A percentile compares a stretch with the other conserved stretches of the same genome.
These are phyloP conservation scores for Callipepla squamata DNA, from an alignment of 2,113 vertebrate genomes.

Conservation along the genomic window DNA sequence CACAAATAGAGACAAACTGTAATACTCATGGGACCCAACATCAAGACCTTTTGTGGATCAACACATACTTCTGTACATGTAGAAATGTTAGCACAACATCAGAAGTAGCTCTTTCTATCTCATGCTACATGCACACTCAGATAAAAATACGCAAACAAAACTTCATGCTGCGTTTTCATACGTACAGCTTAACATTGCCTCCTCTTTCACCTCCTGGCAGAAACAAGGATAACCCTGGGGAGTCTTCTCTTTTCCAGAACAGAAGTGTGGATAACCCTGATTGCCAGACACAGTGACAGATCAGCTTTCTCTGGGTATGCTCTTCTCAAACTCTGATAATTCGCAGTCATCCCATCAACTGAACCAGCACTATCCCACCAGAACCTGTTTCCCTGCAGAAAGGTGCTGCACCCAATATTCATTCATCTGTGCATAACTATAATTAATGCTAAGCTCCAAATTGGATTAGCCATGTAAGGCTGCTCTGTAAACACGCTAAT, in stretches of 20 bases:
- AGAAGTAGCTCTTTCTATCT: not conserved
- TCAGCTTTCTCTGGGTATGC: not conserved
- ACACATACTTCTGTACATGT: not conserved
- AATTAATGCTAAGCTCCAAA: slow-evolving; percentile 67
- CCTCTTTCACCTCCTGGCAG: not conserved
- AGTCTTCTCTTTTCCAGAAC: not conserved
- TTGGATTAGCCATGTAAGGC: slow-evolving; percentile 73
- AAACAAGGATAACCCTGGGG: fast-evolving
- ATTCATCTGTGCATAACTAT: slow-evolving; percentile 10
- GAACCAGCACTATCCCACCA: not conserved
- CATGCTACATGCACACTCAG: not conserved
- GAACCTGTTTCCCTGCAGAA: not conserved
- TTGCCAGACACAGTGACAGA: not conserved
- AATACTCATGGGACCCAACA: fast-evolving
- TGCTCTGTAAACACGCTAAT: slow-evolving; percentile 64
- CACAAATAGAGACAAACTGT: not conserved
- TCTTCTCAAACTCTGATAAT: not conserved
- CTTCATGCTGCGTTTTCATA: not conserved
- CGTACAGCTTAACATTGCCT: not conserved
- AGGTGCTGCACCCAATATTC: slow-evolving; percentile 48
- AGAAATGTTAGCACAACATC: not conserved
- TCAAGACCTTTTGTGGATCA: not conserved
- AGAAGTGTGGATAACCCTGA: not conserved
- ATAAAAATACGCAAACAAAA: not conserved
- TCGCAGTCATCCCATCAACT: not conserved